phyloP scores from a whole-genome alignment of 1,140 invertebrate genomes.

The Psilanteris sp. region DNA sequence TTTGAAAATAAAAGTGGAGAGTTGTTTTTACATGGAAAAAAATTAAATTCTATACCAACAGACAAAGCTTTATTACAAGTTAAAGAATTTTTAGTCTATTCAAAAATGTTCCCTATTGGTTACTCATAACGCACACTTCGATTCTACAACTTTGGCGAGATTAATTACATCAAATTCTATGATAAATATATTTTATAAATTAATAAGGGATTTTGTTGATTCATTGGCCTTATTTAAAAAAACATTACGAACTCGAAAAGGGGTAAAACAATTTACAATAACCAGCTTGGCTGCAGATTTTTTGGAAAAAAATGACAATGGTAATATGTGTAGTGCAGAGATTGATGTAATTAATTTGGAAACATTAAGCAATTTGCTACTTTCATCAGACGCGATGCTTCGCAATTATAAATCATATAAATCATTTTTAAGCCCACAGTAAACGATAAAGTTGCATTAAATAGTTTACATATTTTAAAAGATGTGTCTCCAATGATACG shows the following conservation, averaged over 20 bases:
- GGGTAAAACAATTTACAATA: constrained; percentile 2
- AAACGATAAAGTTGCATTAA: not conserved
- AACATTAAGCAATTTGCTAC: constrained; percentile 1
- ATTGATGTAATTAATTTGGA: constrained; percentile 16
- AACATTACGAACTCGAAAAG: constrained; percentile 11
- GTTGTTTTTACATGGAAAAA: constrained; percentile 16
- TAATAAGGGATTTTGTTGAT: constrained; percentile 24
- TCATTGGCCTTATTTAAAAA: constrained; percentile 20
- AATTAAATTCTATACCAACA: constrained; percentile 11
- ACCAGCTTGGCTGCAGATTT: constrained; percentile 19
- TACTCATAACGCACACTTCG: constrained; percentile 35
- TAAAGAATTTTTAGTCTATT: constrained; percentile 28
- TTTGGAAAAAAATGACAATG: not conserved
- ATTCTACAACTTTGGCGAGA: not conserved
- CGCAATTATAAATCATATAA: not conserved
- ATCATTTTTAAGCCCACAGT: not conserved
- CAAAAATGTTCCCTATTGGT: constrained; percentile 35
- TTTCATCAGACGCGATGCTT: not conserved
- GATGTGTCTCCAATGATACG: not conserved
- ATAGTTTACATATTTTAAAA: not conserved
- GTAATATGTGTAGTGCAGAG: constrained; percentile 11
- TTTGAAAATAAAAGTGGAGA: constrained; percentile 26
- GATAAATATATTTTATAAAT: constrained; percentile 6
- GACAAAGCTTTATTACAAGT: constrained; percentile 6
- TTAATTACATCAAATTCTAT: constrained; percentile 13